Evolutionary conservation across 2,888 invertebrate species (phyloP).

Genomic region (Phortica okadai): DNA sequence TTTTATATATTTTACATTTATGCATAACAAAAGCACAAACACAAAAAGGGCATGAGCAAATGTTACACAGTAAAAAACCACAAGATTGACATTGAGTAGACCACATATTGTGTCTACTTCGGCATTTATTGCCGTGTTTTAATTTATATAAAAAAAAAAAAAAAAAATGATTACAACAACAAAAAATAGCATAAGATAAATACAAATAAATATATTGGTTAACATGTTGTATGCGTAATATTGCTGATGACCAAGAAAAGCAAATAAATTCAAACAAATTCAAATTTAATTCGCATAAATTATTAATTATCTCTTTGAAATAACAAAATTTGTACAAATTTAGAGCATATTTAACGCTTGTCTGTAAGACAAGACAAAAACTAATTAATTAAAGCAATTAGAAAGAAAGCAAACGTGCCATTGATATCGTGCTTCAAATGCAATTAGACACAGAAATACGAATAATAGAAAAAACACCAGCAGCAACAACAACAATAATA

Average conservation of each 20-base stretch:
- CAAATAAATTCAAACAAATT: neutral
- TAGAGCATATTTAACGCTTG: too few species aligned
- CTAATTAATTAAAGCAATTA: conserved; percentile 60
- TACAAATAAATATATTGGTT: neutral
- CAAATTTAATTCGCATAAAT: neutral
- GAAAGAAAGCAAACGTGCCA: neutral
- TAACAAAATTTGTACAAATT: neutral
- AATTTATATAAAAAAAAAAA: neutral
- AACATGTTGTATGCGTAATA: neutral
- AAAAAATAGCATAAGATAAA: neutral
- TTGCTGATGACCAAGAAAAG: neutral
- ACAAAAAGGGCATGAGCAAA: neutral
- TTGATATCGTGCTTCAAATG: conserved; percentile 11
- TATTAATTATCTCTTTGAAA: neutral
- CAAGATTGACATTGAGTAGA: conserved; percentile 4
- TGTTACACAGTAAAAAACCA: neutral
- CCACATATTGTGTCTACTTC: neutral
- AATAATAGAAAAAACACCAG: conserved; percentile 26
- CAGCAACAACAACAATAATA: conserved; percentile 18
- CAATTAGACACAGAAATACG: conserved; percentile 28
- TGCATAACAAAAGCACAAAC: neutral
- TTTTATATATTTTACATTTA: neutral
- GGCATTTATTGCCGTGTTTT: neutral
- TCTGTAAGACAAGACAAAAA: neutral
- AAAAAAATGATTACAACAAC: neutral